Percentiles rank a stretch among this genome's conserved stretches.
phyloP scores from a whole-genome alignment of 1,140 invertebrate genomes.

The Rhagoletis zephyria region DNA sequence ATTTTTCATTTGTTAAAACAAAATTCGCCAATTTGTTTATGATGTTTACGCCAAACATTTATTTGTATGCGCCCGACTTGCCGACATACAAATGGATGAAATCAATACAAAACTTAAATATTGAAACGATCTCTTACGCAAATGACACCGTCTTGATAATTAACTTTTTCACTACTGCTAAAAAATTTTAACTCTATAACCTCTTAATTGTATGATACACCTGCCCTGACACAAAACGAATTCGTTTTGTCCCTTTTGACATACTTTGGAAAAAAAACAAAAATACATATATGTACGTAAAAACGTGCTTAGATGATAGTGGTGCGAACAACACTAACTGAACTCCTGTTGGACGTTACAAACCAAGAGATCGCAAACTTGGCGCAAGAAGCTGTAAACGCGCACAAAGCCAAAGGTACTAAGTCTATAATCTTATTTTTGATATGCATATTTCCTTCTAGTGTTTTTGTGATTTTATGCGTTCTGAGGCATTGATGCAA shows the following conservation, averaged over 20 bases:
- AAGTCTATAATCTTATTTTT: conserved; percentile 53
- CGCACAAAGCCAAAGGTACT: conserved; percentile 71
- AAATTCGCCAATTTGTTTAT: neutral
- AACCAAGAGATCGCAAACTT: conserved; percentile 88
- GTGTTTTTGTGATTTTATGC: conserved; percentile 43
- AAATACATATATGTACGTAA: neutral
- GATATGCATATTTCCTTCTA: conserved; percentile 46
- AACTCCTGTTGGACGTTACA: conserved; percentile 94
- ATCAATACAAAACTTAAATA: conserved; percentile 27
- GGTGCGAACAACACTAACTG: conserved; percentile 88
- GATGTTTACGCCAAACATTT: conserved; percentile 40
- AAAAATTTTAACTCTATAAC: conserved; percentile 22
- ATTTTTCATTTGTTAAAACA: conserved; percentile 21
- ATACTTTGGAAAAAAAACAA: neutral
- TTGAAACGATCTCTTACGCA: conserved; percentile 25
- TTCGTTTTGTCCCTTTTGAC: conserved; percentile 20
- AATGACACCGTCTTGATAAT: neutral
- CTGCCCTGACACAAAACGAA: neutral
- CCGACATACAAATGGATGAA: conserved; percentile 32
- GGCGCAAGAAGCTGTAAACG: conserved; percentile 79
- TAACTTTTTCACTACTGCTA: neutral
- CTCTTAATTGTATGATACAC: conserved; percentile 33
- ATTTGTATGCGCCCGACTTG: conserved; percentile 11
- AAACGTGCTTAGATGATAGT: conserved; percentile 84
- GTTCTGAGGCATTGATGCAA: conserved; percentile 31